A percentile compares a stretch with the other conserved stretches of the same genome.
These are phyloP conservation scores for Noctilio leporinus DNA, from an alignment of 2,113 vertebrate species.

Conservation along the genomic window DNA sequence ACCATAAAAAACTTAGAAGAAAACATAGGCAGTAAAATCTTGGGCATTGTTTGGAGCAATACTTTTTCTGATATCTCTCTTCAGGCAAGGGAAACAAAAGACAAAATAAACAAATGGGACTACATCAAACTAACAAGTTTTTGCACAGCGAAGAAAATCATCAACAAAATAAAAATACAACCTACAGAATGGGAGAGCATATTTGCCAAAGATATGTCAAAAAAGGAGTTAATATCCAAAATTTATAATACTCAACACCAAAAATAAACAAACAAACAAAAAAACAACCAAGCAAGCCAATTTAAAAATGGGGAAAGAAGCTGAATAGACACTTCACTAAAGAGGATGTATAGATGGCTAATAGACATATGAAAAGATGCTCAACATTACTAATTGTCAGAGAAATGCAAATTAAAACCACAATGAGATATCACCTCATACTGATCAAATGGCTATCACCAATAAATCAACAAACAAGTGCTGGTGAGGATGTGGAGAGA, in stretches of 20 bases:
- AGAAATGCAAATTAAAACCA: neutral
- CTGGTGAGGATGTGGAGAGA: neutral
- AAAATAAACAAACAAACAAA: too few species aligned
- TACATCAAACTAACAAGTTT: too few species aligned
- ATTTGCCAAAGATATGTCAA: neutral
- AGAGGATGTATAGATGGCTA: neutral
- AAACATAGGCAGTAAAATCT: too few species aligned
- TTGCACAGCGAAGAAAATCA: neutral
- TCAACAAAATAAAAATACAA: neutral
- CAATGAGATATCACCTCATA: neutral
- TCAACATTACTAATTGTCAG: neutral
- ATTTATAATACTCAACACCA: neutral
- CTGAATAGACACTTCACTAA: neutral
- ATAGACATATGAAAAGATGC: neutral
- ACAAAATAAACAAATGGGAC: too few species aligned
- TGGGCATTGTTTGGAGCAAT: too few species aligned
- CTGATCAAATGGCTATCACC: neutral
- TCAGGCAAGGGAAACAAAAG: too few species aligned
- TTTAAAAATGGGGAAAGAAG: neutral
- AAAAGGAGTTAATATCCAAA: neutral
- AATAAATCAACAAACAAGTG: neutral
- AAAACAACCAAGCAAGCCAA: neutral
- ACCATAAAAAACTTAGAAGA: too few species aligned
- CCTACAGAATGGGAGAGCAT: neutral
- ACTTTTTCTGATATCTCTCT: too few species aligned